Evolutionary conservation across 2,797 vertebrate species (phyloP).

Genomic region (Galaxias olidus): DNA sequence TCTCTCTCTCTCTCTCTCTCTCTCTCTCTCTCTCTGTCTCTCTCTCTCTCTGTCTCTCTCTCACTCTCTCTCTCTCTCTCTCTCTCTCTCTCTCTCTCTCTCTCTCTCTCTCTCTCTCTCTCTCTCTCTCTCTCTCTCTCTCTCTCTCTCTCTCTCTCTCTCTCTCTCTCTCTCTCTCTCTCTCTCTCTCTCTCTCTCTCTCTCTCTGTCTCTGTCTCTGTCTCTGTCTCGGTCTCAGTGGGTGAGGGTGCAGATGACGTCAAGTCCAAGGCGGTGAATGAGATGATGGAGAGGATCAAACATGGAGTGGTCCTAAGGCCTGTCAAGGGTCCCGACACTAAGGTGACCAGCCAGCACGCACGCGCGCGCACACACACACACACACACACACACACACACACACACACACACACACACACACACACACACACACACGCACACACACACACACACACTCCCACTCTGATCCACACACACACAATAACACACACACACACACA

Average conservation of each 20-base stretch:
- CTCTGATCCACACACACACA: too few relatives aligned
- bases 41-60: background rate
- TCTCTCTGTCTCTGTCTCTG: background rate
- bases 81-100: background rate
- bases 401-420: background rate
- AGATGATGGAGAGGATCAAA: conserved; percentile 86
- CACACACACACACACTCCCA: background rate
- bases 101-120: background rate
- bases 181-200: background rate
- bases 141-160: background rate
- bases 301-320: conserved; percentile 79
- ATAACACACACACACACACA: background rate
- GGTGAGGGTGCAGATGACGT: conserved; percentile 69
- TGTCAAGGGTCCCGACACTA: conserved; percentile 76
- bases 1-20: background rate
- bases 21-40: background rate
- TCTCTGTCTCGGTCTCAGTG: conserved; percentile 30
- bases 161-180: background rate
- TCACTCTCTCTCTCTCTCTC: background rate
- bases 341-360: too few relatives aligned
- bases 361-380: background rate
- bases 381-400: background rate
- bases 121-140: background rate
- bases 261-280: conserved; percentile 81
- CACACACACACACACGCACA: background rate